Base-by-base conservation (phyloP, 2,797 vertebrate genomes). In the Alauda arvensis region DNA sequence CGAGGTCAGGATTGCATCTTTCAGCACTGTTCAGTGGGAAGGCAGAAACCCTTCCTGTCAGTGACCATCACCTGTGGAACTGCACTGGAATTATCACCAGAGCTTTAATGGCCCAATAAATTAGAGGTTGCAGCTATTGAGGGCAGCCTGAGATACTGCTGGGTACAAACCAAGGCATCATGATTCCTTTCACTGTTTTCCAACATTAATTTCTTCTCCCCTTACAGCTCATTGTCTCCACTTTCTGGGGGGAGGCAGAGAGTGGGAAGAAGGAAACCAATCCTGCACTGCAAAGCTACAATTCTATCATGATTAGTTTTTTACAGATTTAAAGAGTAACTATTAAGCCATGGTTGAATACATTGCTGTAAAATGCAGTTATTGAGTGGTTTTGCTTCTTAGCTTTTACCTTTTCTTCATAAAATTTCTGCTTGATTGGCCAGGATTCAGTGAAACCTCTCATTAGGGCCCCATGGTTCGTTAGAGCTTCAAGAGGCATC, bases 401-500 rank as follows among this genome's bases (percentile, higher is more conserved):
- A 69, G 79, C 89, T 95, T 96, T 96, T 90, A 85, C 83, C 77
- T 91, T 93, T 95, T 93, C 85, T 92, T 75, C 78, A 53, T 94
- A 79, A 95, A 93, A 87, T 92, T 81, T 93, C 86, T 96, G 93
- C 95, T 92, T 95, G 91, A 89, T 87, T 95, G 93, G 77, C 63
- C 78, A 77, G 66, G 66, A 95, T 95, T 96, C 91, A 93, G 74
- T 96, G 95, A 97, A 96, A 96, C 94, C 90, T 94, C 92, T 96
- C 94, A 97, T 96, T 96, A 97, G 94, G 92, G 91, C 91, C 94
- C 74, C 86, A 95, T 20, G 95, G 94, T 96, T 97, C 95, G 94
- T 97, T 97, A 96, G 94, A 94, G 66, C 77, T 96, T 95, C 95
- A 96, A 95, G 94, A 96, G 90, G 92, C 95, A 89, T 97, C 80